A percentile compares a stretch with the other conserved stretches of the same genome.
phyloP scores from a whole-genome alignment of 1,140 invertebrate species.

The Akabosia matsudoensis region DNA sequence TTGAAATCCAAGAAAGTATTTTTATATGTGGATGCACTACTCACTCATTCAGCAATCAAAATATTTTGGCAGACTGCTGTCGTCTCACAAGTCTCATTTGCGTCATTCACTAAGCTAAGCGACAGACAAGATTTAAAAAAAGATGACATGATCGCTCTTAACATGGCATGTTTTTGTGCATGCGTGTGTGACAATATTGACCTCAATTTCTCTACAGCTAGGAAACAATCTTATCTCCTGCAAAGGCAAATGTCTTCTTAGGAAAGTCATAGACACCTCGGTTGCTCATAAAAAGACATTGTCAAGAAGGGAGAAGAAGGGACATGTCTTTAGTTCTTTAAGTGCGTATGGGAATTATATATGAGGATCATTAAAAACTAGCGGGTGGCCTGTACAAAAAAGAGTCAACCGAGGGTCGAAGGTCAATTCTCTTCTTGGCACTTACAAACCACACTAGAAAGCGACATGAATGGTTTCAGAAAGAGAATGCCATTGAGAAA shows the following conservation, averaged over 20 bases:
- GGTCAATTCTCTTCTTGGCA: conserved; percentile 34
- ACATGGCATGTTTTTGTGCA: not conserved
- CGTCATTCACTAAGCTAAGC: not conserved
- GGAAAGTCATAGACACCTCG: not conserved
- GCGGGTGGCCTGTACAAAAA: not conserved
- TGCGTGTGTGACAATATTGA: not conserved
- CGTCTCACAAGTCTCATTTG: conserved; percentile 10
- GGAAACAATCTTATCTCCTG: not conserved
- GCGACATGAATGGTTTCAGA: not conserved
- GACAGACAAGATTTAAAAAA: not conserved
- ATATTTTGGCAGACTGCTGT: conserved; percentile 16
- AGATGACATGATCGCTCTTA: not conserved
- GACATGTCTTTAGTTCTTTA: not conserved
- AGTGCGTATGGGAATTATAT: conserved; percentile 1
- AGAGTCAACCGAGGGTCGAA: conserved; percentile 26
- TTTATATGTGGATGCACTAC: not conserved
- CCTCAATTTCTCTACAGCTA: conserved; percentile 12
- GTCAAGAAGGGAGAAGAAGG: not conserved
- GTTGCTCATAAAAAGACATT: conserved; percentile 17
- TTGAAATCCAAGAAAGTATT: not conserved
- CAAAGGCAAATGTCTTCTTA: not conserved
- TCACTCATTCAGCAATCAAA: not conserved
- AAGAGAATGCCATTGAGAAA: not conserved
- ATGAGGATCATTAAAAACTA: conserved; percentile 17
- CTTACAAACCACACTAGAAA: not conserved